Evolutionary conservation across 2,888 invertebrate genomes (phyloP).

Genomic region (Drosophila bunnanda): DNA sequence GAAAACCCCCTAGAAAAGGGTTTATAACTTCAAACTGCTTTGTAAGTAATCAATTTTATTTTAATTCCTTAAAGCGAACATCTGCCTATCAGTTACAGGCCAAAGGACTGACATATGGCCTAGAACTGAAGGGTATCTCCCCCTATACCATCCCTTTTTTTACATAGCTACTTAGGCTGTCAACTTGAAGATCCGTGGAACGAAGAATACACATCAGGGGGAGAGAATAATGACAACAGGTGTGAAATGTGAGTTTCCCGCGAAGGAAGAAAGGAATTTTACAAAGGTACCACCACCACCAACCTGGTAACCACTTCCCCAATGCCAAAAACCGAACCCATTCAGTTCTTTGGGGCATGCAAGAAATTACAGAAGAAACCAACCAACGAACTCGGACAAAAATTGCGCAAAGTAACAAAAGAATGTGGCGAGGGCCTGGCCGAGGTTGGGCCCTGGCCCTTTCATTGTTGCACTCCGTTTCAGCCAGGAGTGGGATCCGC

Average conservation of each 20-base stretch:
- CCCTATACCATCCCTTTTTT: not conserved
- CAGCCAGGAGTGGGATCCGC: conserved; percentile 32
- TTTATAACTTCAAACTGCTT: not conserved
- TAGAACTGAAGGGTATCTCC: conserved; percentile 1
- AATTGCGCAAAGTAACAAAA: conserved; percentile 77
- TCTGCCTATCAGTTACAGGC: conserved; percentile 32
- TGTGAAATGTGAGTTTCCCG: conserved; percentile 59
- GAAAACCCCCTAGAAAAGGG: not conserved
- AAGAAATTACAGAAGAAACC: conserved; percentile 43
- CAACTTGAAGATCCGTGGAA: conserved; percentile 45
- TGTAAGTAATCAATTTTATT: conserved; percentile 25
- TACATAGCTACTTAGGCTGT: conserved; percentile 58
- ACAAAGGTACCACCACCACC: conserved; percentile 15
- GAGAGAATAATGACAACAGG: conserved; percentile 59
- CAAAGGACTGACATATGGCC: conserved; percentile 13
- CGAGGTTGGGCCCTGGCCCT: conserved; percentile 64
- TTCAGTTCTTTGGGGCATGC: conserved; percentile 50
- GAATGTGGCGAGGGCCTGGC: conserved; percentile 69
- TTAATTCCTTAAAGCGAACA: conserved; percentile 20
- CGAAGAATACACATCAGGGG: conserved; percentile 8
- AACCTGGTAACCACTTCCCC: conserved; percentile 52
- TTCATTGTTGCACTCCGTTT: conserved; percentile 53
- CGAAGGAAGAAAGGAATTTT: conserved; percentile 38
- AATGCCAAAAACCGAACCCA: conserved; percentile 21
- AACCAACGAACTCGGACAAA: conserved; percentile 30